Conservation (phyloP, 2,797 vertebrate species). For the Pseudotriccus pelzelni region DNA sequence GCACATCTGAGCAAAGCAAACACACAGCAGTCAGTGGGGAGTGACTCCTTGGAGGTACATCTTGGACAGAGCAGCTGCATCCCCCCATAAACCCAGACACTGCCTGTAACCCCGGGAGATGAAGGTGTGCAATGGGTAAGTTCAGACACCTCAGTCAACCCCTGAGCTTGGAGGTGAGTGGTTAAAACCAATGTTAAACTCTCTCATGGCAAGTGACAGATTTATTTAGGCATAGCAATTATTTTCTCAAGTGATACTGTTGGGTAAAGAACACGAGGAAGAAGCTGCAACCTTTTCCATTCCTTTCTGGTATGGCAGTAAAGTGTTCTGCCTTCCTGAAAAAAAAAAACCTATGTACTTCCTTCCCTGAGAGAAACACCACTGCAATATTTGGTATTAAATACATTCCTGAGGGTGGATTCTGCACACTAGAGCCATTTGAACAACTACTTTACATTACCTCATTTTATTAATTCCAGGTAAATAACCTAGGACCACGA, state of each 20-base stretch:
- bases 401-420: neutral
- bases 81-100: neutral
- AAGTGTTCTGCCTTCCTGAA: neutral
- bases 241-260: too few relatives aligned
- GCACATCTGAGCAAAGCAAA: neutral
- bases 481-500: neutral
- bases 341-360: neutral
- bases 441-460: neutral
- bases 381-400: neutral
- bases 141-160: neutral
- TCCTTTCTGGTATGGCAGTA: neutral
- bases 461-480: neutral
- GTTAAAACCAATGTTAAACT: neutral
- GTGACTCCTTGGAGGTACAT: neutral
- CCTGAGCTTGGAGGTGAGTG: neutral
- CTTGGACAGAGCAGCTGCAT: neutral
- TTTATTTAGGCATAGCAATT: neutral
- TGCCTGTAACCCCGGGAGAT: neutral
- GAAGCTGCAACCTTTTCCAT: neutral
- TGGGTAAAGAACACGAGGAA: accelerated
- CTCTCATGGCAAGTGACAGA: neutral
- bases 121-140: neutral
- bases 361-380: accelerated
- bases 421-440: neutral
- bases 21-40: neutral